Evolutionary conservation across 1,140 invertebrate species (phyloP).

Genomic region (Carcinoscorpius rotundicauda): DNA sequence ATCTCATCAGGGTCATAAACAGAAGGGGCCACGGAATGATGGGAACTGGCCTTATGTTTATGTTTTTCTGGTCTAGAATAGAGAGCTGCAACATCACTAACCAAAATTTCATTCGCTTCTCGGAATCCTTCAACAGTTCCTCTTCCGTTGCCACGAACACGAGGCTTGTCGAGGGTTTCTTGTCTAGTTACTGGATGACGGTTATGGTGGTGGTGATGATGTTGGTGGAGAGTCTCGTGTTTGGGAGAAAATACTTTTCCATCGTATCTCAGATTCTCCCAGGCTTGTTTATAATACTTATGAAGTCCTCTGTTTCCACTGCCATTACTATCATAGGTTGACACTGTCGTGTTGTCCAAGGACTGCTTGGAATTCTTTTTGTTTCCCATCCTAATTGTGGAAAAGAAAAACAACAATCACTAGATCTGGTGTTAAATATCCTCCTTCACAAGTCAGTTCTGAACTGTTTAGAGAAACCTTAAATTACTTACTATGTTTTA

Average conservation of each 20-base stretch:
- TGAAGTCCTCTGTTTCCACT: slow-evolving; percentile 68
- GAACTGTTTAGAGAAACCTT: not conserved
- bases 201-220: not conserved
- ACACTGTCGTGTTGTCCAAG: slow-evolving; percentile 30
- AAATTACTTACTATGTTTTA: not conserved
- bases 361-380: slow-evolving; percentile 27
- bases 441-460: not conserved
- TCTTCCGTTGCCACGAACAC: slow-evolving; percentile 26
- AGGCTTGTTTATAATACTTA: slow-evolving; percentile 73
- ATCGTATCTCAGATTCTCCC: slow-evolving; percentile 57
- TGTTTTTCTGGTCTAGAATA: slow-evolving; percentile 47
- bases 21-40: too few relatives aligned
- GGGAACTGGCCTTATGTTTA: too few relatives aligned
- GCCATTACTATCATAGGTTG: slow-evolving; percentile 42
- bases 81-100: slow-evolving; percentile 50
- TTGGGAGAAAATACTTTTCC: slow-evolving; percentile 5
- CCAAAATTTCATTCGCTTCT: slow-evolving; percentile 65
- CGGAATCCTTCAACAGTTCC: slow-evolving; percentile 47
- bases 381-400: slow-evolving; percentile 22
- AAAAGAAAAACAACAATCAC: not conserved
- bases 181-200: slow-evolving; percentile 40
- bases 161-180: slow-evolving; percentile 55
- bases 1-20: too few relatives aligned
- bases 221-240: not conserved
- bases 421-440: not conserved